Evolutionary conservation across 1,140 invertebrate species (phyloP).

Genomic region (Apis mellifera): DNA sequence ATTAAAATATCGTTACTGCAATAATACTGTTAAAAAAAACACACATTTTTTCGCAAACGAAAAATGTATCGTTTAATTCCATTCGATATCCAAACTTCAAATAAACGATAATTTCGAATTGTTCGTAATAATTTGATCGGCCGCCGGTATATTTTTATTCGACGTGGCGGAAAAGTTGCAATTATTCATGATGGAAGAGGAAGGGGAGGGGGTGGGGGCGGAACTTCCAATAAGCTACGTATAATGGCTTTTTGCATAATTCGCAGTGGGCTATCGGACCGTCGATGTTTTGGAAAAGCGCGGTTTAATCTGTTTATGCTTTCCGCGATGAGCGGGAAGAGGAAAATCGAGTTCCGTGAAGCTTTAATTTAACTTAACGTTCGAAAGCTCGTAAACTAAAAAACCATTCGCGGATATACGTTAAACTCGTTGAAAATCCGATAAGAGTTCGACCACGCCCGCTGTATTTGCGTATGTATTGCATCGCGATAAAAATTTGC

Average conservation of each 20-base stretch:
- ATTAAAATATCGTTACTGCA: too few species aligned
- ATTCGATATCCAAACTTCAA: too few species aligned
- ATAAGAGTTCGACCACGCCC: background rate
- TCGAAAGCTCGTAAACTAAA: background rate
- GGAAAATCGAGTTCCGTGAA: constrained; percentile 2
- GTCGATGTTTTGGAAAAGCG: constrained; percentile 10
- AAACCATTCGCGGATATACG: background rate
- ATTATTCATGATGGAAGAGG: background rate
- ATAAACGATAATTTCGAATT: too few species aligned
- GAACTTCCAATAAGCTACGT: constrained; percentile 5
- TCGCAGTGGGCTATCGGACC: background rate
- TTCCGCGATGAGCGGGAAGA: too few species aligned
- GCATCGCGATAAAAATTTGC: background rate
- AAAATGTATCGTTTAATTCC: too few species aligned
- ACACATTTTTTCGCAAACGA: too few species aligned
- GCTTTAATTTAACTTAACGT: constrained; percentile 10
- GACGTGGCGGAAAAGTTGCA: background rate
- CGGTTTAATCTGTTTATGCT: constrained; percentile 16
- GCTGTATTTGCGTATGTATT: background rate
- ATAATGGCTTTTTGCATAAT: constrained; percentile 8
- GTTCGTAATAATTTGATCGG: too few species aligned
- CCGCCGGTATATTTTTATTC: background rate
- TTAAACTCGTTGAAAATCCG: constrained; percentile 1
- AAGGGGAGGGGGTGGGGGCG: too few species aligned
- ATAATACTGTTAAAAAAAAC: too few species aligned